Percentiles rank a stretch among this genome's conserved stretches.
Evolutionary conservation across 2,797 vertebrate genomes (phyloP).

Genomic region (Sebastes diploproa): DNA sequence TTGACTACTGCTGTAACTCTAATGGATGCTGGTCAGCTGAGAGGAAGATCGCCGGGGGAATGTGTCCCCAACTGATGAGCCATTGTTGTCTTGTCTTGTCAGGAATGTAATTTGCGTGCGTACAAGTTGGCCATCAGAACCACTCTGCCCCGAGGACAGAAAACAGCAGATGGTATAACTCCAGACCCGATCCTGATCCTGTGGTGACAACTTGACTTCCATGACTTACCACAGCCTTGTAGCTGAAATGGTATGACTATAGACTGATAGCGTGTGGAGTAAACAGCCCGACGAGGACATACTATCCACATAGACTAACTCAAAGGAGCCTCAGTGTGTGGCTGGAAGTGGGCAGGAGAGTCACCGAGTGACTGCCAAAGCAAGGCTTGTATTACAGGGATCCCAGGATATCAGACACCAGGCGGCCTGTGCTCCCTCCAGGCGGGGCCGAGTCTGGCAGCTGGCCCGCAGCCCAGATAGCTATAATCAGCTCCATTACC

Average conservation of each 20-base stretch:
- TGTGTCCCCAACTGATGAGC: slow-evolving; percentile 19
- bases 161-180: slow-evolving; percentile 6
- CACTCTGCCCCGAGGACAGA: not conserved
- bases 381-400: slow-evolving; percentile 89
- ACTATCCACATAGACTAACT: slow-evolving; percentile 65
- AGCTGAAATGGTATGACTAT: slow-evolving; percentile 48
- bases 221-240: slow-evolving; percentile 37
- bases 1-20: not conserved
- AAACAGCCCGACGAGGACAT: slow-evolving; percentile 67
- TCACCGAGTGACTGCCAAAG: slow-evolving; percentile 81
- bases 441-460: slow-evolving; percentile 82
- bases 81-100: slow-evolving; percentile 24
- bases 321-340: slow-evolving; percentile 64
- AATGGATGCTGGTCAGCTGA: slow-evolving; percentile 14
- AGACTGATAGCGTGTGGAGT: slow-evolving; percentile 50
- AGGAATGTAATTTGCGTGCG: slow-evolving; percentile 14
- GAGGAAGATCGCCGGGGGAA: not conserved
- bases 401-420: slow-evolving; percentile 90
- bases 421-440: slow-evolving; percentile 83
- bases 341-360: slow-evolving; percentile 70
- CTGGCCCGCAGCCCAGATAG: slow-evolving; percentile 82
- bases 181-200: slow-evolving; percentile 13
- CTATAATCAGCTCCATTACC: slow-evolving; percentile 85
- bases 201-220: slow-evolving; percentile 28
- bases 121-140: not conserved